These are phyloP conservation scores for Chlorospingus semifuscus DNA, from an alignment of 2,797 vertebrate genomes.

Conservation along the genomic window DNA sequence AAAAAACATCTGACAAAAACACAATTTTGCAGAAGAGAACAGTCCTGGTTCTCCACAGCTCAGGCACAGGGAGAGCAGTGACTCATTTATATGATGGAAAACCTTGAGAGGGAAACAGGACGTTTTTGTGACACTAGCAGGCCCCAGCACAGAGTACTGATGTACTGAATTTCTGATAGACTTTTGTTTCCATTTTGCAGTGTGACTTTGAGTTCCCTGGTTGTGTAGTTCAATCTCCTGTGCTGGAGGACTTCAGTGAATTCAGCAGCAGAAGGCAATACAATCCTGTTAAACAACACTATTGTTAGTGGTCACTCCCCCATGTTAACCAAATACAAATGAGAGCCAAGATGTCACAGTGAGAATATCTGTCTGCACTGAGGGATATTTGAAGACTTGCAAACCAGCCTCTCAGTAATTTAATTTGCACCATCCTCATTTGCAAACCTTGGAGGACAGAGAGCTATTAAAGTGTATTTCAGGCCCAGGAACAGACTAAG, in stretches of 20 bases:
- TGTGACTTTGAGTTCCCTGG: not conserved
- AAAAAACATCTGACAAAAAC: not conserved
- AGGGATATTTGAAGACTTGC: not conserved
- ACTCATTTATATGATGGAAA: conserved; percentile 45
- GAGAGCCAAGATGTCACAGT: not conserved
- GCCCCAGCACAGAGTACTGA: not conserved
- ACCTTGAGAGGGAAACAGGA: conserved; percentile 18
- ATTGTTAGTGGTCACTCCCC: not conserved
- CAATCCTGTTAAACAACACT: not conserved
- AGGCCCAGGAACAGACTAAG: not conserved
- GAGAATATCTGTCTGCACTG: not conserved
- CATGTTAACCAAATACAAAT: not conserved
- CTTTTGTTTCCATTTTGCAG: conserved; percentile 41
- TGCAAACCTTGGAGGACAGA: not conserved
- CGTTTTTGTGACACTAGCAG: not conserved
- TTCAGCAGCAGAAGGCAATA: not conserved
- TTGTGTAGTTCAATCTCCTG: not conserved
- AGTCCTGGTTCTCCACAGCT: not conserved
- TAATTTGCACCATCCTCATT: not conserved
- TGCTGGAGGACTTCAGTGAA: not conserved
- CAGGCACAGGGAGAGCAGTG: not conserved
- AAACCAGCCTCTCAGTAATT: not conserved
- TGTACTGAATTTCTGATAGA: conserved; percentile 29
- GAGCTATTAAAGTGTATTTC: not conserved
- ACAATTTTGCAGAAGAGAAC: not conserved